Evolutionary conservation across 2,113 vertebrate genomes (phyloP), one percentile per base, ranked within the genome.

Genomic region (Meriones unguiculatus): DNA sequence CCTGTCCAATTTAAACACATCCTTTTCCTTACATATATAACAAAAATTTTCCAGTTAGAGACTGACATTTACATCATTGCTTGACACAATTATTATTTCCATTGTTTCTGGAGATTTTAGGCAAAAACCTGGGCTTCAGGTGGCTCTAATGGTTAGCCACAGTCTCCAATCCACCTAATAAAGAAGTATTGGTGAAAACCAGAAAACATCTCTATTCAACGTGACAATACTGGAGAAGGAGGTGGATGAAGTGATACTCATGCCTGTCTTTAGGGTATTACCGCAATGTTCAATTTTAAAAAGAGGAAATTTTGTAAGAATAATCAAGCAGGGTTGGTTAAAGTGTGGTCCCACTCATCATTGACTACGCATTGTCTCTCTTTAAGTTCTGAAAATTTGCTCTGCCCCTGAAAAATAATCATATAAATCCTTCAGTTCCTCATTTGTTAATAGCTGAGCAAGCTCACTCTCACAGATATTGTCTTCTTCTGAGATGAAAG

Each of bases 61-160:
- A 76, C 50, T 93, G 69, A 84, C 91, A 1, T 50, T 78, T 18
- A 91, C 67, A 67, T 65, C 8, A 86, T 41, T 73, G 5, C 32
- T 65, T 69, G 41, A 59, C 4, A 30, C 9, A 46, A 1, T 93
- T 8, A 25, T 72, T 91, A 52, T 69, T 96, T 57, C 28, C 24
- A 30, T 88, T 32, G 46, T 41, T 30, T 24, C 17, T 69, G 1
- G 24, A 52, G 41, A 8, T 52, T 67, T n/a, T 69, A n/a, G 13
- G 11, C 65, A 52, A 35, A 69, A 69, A 18, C 1, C 50, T 35
- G 30, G 9, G 17, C 20, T 85, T 30, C 11, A 35, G 2, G 1
- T 52, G 7, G 14, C 5, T 8, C 9, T 52, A 12, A 0, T 52
- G 17, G 10, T 3, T 52, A 5, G 0, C 30, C 85, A 69, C 6